Evolutionary conservation across 2,888 invertebrate species (phyloP), one percentile per base, ranked within the genome.

Genomic region (Sussaba pulchella): DNA sequence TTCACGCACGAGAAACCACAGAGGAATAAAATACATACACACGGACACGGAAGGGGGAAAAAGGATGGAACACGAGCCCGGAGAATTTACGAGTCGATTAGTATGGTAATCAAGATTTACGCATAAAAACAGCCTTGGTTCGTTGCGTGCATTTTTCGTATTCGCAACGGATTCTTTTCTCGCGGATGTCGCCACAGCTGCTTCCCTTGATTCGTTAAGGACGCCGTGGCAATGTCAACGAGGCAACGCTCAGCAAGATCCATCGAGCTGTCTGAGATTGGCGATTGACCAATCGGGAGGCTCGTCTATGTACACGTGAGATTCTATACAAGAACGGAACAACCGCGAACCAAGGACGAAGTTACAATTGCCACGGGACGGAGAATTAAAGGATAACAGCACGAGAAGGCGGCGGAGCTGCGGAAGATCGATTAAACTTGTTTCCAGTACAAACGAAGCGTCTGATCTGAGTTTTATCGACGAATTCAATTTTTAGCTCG

Each of bases 51-150:
- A 79, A 61, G 66, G 70, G 66, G 64, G 14, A 39, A 61, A 26
- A 19, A 63, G 70, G 59, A 63, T 78, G 75, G 85, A 82, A 85
- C 84, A 83, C 83, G 78, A 77, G 74, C n/a, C 82, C 64, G 81
- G 71, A 77, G 84, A 84, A 88, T 88, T 88, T 88, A 88, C 87
- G 88, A 88, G 85, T 86, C 88, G 87, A 88, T 88, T 88, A 88
- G 87, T 87, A 88, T 88, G 85, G 85, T 88, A 88, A 88, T 88
- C 82, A 84, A 85, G 83, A 87, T 87, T 88, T 87, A 88, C 84
- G 83, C 83, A 74, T 83, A 82, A 72, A 82, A 80, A 75, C 59
- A 87, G 83, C 85, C 87, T 86, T 86, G 85, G 78, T n/a, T 54
- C 77, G 78, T 82, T 82, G 81, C 79, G 72, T 67, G 81, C 85